Conservation (phyloP, 2,113 vertebrate species). For the Amblyornis subalaris region DNA sequence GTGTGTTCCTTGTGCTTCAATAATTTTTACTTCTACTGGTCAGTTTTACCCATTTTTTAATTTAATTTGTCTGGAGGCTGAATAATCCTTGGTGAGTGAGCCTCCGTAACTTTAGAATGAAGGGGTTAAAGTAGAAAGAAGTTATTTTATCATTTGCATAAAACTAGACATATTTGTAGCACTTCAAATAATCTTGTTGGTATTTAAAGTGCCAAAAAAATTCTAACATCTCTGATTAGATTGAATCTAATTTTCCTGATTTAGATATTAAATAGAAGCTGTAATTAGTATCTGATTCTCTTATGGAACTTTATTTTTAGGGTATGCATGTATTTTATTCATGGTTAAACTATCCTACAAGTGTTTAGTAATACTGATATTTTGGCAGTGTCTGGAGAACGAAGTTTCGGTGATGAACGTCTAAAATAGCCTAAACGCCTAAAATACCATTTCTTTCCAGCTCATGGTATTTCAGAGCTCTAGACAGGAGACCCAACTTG, state of each 20-base stretch:
- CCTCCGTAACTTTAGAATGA: neutral
- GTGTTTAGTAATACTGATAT: neutral
- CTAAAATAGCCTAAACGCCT: neutral
- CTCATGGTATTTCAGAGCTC: neutral
- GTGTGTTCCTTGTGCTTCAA: neutral
- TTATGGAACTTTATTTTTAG: constrained; percentile 60
- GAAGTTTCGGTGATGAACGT: neutral
- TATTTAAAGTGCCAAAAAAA: constrained; percentile 42
- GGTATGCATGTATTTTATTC: neutral
- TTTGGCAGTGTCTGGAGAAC: neutral
- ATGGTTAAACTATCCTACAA: neutral
- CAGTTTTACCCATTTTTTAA: neutral
- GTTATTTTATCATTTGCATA: constrained; percentile 13
- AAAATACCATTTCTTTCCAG: neutral
- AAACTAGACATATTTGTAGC: constrained; percentile 36
- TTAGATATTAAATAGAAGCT: constrained; percentile 52
- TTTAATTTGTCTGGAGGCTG: neutral
- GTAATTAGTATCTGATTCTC: constrained; percentile 48
- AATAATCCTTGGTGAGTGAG: neutral
- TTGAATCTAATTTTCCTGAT: constrained; percentile 59
- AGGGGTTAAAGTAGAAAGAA: neutral
- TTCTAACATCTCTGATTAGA: constrained; percentile 59
- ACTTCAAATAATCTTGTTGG: constrained; percentile 33
- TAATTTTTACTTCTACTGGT: neutral
- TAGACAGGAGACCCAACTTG: neutral